Evolutionary conservation across 2,888 invertebrate genomes (phyloP), one percentile per base, ranked within the genome.

Genomic region (Dastarcus helophoroides): DNA sequence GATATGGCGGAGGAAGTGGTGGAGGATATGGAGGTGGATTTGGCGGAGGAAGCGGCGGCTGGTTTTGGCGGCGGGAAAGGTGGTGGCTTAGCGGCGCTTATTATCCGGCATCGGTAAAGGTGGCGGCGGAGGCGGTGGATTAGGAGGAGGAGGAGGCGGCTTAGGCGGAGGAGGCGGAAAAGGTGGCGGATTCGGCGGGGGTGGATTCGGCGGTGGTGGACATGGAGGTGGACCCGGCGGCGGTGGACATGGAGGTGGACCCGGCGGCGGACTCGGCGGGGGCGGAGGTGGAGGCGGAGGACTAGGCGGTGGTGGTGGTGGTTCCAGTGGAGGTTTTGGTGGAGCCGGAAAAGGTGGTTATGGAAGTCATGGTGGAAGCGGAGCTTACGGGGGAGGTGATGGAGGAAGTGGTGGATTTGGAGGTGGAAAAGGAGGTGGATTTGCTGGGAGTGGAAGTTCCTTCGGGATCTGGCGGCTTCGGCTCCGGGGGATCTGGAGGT

Each of bases 321-420:
- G 35, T 4, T 17, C 14, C 8, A 31, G 35, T 61, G 56, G 37
- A 36, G 36, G 41, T 38, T 38, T 35, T 28, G 38, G 42, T 22
- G 33, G 56, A 48, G 58, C 58, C 54, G 61, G 57, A 63, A 62
- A 62, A 60, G 62, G 55, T 60, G 63, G 37, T 66, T 67, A 65
- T 64, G 37, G 31, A 25, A 22, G 14, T 6, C 33, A 31, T 12
- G 37, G 39, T 8, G 32, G 33, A 11, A n/a, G n/a, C n/a, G n/a
- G n/a, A n/a, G n/a, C n/a, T n/a, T n/a, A n/a, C n/a, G n/a, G n/a
- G n/a, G 34, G 35, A 10, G 31, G 33, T 12, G 16, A 15, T 17
- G 36, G 39, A 14, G 38, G 41, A 25, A 32, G 36, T 26, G 33
- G 37, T 13, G 37, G 38, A 14, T 26, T 26, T 11, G 41, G 42